These are phyloP conservation scores for Pundamilia nyererei DNA, from an alignment of 2,113 vertebrate species.

Conservation along the genomic window DNA sequence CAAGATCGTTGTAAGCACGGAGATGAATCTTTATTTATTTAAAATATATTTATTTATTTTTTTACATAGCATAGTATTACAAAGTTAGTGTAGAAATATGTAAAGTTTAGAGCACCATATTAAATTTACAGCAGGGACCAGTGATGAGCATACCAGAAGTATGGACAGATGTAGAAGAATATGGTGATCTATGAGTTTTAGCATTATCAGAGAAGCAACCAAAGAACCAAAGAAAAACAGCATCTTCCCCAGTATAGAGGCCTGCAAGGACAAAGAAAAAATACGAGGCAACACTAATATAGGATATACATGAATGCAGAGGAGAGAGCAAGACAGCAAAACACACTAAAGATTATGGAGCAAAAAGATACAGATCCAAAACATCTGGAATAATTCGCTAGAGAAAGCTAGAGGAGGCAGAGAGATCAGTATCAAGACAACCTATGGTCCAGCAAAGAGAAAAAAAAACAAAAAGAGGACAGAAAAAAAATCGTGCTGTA, in stretches of 20 bases:
- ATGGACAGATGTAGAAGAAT: not conserved
- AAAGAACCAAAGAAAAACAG: not conserved
- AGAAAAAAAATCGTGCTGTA: not conserved
- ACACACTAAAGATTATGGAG: not conserved
- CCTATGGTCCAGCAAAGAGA: not conserved
- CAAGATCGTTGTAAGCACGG: not conserved
- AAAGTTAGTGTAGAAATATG: not conserved
- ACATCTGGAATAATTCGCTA: conserved; percentile 9
- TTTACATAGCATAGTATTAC: not conserved
- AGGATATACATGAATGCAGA: not conserved
- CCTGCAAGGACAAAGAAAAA: not conserved
- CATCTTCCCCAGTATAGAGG: not conserved
- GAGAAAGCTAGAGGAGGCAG: not conserved
- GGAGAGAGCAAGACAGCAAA: not conserved
- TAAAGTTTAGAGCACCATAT: not conserved
- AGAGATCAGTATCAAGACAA: not conserved
- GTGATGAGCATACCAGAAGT: not conserved
- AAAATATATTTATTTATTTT: not conserved
- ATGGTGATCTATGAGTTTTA: not conserved
- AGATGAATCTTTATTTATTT: not conserved
- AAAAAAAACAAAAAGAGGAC: not conserved
- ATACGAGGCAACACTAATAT: not conserved
- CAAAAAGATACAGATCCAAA: not conserved
- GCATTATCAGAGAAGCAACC: not conserved
- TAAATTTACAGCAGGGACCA: not conserved